Evolutionary conservation across 2,797 vertebrate species (phyloP).

Genomic region (Luscinia megarhynchos): DNA sequence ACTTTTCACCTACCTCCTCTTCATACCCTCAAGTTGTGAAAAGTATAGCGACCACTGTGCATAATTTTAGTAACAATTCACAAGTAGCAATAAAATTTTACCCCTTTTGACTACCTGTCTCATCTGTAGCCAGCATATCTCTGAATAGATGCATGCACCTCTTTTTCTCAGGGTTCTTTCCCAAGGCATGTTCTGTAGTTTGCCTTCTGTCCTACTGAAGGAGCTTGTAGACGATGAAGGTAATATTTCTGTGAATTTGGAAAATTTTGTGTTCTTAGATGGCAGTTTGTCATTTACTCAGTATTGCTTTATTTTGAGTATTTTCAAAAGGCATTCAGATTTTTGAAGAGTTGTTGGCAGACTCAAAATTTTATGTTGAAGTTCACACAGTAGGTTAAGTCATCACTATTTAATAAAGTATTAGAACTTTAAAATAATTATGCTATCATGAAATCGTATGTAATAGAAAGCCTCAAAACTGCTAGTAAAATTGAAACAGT

Average conservation of each 20-base stretch:
- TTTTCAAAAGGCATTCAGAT: not conserved
- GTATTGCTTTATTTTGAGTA: not conserved
- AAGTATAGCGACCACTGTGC: not conserved
- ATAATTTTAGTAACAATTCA: not conserved
- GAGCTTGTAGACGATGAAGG: not conserved
- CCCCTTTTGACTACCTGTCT: not conserved
- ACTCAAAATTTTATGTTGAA: not conserved
- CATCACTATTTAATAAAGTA: not conserved
- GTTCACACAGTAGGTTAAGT: not conserved
- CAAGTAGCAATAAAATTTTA: not conserved
- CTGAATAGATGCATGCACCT: not conserved
- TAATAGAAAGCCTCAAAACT: not conserved
- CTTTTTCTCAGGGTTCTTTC: not conserved
- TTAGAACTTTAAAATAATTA: not conserved
- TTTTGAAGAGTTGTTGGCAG: not conserved
- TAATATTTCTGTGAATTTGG: not conserved
- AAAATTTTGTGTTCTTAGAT: not conserved
- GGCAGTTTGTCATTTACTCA: not conserved
- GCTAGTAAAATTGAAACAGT: not conserved
- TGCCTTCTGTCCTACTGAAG: not conserved
- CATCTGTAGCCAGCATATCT: not conserved
- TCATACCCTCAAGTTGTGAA: not conserved
- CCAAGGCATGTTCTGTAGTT: accelerated
- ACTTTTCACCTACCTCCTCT: not conserved
- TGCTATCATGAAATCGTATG: not conserved